phyloP scores from a whole-genome alignment of 2,888 invertebrate genomes.

The Dermolepida albohirtum region DNA sequence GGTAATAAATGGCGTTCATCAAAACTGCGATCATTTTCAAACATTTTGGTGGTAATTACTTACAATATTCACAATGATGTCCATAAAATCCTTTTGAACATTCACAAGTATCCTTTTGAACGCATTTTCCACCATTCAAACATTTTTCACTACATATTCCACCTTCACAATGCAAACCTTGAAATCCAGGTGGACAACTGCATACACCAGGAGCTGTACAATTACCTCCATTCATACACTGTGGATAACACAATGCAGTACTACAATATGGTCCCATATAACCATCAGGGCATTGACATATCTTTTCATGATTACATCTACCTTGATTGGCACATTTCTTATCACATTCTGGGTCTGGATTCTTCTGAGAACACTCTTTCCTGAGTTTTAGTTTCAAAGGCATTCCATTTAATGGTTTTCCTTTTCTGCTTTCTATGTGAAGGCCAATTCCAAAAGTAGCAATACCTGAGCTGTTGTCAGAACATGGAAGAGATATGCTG shows the following conservation, averaged over 20 bases:
- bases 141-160: conserved; percentile 95
- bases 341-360: conserved; percentile 92
- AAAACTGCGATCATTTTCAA: background rate
- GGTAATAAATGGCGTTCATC: background rate
- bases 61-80: conserved; percentile 90
- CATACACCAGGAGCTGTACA: conserved; percentile 92
- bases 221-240: conserved; percentile 92
- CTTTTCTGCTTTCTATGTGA: conserved; percentile 83
- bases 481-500: conserved; percentile 88
- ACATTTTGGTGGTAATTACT: conserved; percentile 61
- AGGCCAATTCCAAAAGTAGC: conserved; percentile 90
- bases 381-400: conserved; percentile 87
- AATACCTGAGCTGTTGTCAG: conserved; percentile 88
- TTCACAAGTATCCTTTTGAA: conserved; percentile 93
- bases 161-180: conserved; percentile 91
- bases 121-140: conserved; percentile 93
- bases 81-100: conserved; percentile 94
- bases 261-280: conserved; percentile 92
- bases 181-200: conserved; percentile 89
- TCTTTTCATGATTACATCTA: conserved; percentile 85
- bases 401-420: conserved; percentile 85
- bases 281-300: conserved; percentile 89
- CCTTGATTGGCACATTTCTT: conserved; percentile 88
- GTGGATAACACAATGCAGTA: conserved; percentile 90
- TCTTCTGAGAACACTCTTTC: conserved; percentile 94